Conservation (phyloP, 2,888 invertebrate species). For the Ferdinandea cuprea region DNA sequence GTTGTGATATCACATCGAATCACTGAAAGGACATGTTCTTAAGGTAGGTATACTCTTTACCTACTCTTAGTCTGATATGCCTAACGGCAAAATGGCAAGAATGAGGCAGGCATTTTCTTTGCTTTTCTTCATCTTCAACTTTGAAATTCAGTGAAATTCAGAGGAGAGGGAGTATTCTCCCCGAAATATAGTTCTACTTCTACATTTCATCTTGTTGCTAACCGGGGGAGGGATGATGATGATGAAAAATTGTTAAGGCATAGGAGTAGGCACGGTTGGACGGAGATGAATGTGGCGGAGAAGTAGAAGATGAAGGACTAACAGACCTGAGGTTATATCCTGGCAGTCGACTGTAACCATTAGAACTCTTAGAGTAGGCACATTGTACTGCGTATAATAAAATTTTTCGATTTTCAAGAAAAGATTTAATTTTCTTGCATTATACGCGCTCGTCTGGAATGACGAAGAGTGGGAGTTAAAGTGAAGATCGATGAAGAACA, state of each 20-base stretch:
- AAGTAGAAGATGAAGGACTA: constrained; percentile 49
- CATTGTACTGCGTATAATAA: constrained; percentile 67
- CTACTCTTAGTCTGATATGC: constrained; percentile 60
- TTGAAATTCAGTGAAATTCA: constrained; percentile 20
- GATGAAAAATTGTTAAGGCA: constrained; percentile 31
- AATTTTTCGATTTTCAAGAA: constrained; percentile 55
- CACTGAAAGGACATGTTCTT: constrained; percentile 68
- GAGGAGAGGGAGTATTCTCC: constrained; percentile 17
- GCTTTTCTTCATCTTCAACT: constrained; percentile 46
- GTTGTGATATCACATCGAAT: constrained; percentile 71
- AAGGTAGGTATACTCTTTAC: constrained; percentile 60
- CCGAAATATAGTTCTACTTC: constrained; percentile 44
- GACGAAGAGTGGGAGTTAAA: background rate
- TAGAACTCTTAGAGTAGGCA: constrained; percentile 47
- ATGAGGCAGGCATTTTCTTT: constrained; percentile 59
- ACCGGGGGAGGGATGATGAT: constrained; percentile 2
- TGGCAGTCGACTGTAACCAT: constrained; percentile 56
- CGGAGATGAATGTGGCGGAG: constrained; percentile 18
- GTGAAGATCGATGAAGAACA: constrained; percentile 12
- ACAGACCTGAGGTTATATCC: constrained; percentile 64
- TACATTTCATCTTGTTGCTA: constrained; percentile 32
- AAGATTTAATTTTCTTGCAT: constrained; percentile 72
- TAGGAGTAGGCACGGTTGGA: constrained; percentile 39
- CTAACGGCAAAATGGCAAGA: constrained; percentile 59
- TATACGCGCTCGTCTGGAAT: constrained; percentile 68